These are phyloP conservation scores for Proterorhinus semilunaris DNA, from an alignment of 2,113 vertebrate species.

Conservation along the genomic window DNA sequence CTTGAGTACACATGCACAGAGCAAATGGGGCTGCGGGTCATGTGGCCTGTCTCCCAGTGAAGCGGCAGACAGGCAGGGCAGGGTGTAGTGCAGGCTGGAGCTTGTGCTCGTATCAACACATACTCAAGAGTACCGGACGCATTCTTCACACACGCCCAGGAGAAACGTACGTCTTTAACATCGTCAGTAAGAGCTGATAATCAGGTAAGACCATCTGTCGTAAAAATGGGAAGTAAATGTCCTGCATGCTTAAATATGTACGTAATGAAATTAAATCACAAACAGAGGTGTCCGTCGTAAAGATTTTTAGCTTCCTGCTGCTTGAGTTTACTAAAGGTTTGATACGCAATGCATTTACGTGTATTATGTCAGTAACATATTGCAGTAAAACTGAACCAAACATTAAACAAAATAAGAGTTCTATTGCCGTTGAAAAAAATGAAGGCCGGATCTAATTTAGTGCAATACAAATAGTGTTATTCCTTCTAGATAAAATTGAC, in stretches of 20 bases:
- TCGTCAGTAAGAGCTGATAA: conserved; percentile 27
- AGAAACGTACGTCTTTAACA: background rate
- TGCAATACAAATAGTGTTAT: too few species aligned
- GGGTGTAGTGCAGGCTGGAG: conserved; percentile 37
- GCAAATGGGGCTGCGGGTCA: background rate
- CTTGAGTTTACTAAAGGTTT: too few species aligned
- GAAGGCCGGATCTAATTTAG: too few species aligned
- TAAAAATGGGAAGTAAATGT: background rate
- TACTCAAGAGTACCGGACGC: conserved; percentile 13
- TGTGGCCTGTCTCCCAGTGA: conserved; percentile 16
- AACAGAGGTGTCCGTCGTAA: background rate
- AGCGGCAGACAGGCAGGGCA: background rate
- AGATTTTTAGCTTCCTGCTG: too few species aligned
- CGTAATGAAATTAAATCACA: background rate
- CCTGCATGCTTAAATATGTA: background rate
- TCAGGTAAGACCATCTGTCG: background rate
- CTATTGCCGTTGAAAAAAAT: too few species aligned
- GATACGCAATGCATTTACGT: too few species aligned
- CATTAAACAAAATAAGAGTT: too few species aligned
- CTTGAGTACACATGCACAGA: background rate
- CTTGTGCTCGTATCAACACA: conserved; percentile 26
- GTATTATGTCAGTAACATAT: too few species aligned
- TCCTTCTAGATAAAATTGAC: too few species aligned
- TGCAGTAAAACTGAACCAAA: too few species aligned
- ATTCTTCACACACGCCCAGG: conserved; percentile 20